These are phyloP conservation scores for Ochotona princeps DNA, from an alignment of 2,113 vertebrate genomes.

Conservation along the genomic window DNA sequence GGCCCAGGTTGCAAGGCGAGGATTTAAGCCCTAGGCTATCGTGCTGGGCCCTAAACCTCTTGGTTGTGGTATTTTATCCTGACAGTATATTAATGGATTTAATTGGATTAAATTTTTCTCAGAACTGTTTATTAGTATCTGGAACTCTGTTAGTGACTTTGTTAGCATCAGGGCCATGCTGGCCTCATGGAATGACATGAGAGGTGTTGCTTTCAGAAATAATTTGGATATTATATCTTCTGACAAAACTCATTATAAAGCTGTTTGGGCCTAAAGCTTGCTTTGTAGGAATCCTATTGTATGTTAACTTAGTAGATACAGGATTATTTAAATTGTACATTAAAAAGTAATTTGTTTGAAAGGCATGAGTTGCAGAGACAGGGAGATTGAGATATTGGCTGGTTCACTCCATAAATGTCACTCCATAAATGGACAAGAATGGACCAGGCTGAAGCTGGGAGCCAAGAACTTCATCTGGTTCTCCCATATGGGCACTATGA, in stretches of 20 bases:
- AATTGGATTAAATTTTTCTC: not conserved
- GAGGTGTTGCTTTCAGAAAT: not conserved
- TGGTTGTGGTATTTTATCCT: not conserved
- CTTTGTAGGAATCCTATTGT: not conserved
- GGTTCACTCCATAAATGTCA: no score
- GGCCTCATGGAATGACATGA: not conserved
- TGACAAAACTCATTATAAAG: not conserved
- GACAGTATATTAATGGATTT: not conserved
- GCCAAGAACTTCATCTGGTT: no score
- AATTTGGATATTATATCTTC: not conserved
- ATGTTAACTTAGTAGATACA: not conserved
- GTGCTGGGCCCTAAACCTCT: no score
- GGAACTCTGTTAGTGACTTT: not conserved
- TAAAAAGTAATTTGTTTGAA: no score
- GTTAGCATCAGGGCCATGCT: not conserved
- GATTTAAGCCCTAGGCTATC: no score
- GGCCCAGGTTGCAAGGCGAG: no score
- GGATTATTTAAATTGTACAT: no score
- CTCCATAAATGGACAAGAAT: no score
- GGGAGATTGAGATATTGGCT: no score
- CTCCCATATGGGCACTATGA: no score
- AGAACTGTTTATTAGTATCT: not conserved
- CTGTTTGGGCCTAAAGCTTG: not conserved
- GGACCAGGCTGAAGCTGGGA: no score
- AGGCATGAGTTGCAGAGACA: no score